A percentile compares a stretch with the other conserved stretches of the same genome.
phyloP scores from a whole-genome alignment of 2,113 vertebrate genomes.

The Apteryx mantelli region DNA sequence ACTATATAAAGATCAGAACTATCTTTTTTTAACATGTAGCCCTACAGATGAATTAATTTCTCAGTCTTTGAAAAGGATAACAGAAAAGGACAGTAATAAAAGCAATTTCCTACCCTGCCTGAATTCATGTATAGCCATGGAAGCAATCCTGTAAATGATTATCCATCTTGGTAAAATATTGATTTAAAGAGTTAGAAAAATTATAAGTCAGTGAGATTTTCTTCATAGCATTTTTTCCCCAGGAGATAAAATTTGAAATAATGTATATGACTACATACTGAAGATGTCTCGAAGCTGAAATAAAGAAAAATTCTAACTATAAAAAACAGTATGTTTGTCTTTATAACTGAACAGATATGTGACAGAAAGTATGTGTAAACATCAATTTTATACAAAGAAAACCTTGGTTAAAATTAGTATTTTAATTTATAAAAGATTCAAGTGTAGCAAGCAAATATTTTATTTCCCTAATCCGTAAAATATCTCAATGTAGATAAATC shows the following conservation, averaged over 20 bases:
- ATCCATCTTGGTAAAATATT: constrained; percentile 51
- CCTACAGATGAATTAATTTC: constrained; percentile 77
- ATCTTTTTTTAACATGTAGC: constrained; percentile 72
- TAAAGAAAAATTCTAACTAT: neutral
- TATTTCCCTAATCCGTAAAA: neutral
- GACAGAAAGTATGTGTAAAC: neutral
- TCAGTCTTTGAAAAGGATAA: constrained; percentile 67
- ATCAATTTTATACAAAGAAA: neutral
- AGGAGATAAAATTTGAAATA: constrained; percentile 14
- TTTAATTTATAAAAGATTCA: neutral
- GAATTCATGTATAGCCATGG: constrained; percentile 43
- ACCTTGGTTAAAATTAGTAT: neutral
- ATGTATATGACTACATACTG: neutral
- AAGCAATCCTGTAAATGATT: constrained; percentile 42
- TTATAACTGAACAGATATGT: neutral
- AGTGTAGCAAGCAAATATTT: neutral
- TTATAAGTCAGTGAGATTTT: constrained; percentile 24
- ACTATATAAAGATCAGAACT: constrained; percentile 80
- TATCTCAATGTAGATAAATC: neutral
- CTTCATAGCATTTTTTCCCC: constrained; percentile 5
- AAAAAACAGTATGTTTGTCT: neutral
- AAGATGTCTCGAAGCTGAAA: neutral
- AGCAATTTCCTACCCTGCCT: constrained; percentile 49
- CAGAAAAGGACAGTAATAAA: constrained; percentile 60
- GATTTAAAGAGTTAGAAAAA: constrained; percentile 46